These are phyloP conservation scores for Stictocephala bisonia DNA, from an alignment of 2,888 invertebrate genomes.

Conservation along the genomic window DNA sequence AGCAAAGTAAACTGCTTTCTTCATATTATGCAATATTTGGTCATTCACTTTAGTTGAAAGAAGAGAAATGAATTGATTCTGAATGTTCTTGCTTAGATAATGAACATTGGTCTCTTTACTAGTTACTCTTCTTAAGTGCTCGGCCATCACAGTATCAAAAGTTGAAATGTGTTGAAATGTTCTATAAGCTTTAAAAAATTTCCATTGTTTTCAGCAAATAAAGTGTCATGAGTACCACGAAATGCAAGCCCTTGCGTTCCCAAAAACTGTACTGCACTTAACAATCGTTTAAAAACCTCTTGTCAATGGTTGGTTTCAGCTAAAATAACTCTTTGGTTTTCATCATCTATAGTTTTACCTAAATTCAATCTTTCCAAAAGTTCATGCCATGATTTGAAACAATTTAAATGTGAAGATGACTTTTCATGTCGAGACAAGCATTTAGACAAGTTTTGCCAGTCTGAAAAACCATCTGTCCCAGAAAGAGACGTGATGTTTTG, in stretches of 20 bases:
- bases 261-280: conserved; percentile 24
- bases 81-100: conserved; percentile 37
- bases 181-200: too few relatives aligned
- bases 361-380: too few relatives aligned
- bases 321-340: too few relatives aligned
- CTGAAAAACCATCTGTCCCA: too few relatives aligned
- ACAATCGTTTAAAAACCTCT: conserved; percentile 36
- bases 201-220: conserved; percentile 22
- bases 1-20: neutral
- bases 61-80: conserved; percentile 33
- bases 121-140: conserved; percentile 16
- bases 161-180: conserved; percentile 26
- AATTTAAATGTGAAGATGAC: too few relatives aligned
- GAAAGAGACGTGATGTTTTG: too few relatives aligned
- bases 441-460: too few relatives aligned
- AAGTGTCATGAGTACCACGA: conserved; percentile 21
- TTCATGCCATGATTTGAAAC: too few relatives aligned
- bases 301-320: too few relatives aligned
- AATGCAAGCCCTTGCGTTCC: conserved; percentile 37
- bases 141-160: conserved; percentile 26
- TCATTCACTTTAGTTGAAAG: conserved; percentile 7
- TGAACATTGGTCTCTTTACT: conserved; percentile 12
- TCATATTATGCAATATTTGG: conserved; percentile 12
- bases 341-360: too few relatives aligned
- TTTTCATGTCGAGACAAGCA: too few relatives aligned